phyloP scores from a whole-genome alignment of 2,797 vertebrate species.

The Setipinna tenuifilis region DNA sequence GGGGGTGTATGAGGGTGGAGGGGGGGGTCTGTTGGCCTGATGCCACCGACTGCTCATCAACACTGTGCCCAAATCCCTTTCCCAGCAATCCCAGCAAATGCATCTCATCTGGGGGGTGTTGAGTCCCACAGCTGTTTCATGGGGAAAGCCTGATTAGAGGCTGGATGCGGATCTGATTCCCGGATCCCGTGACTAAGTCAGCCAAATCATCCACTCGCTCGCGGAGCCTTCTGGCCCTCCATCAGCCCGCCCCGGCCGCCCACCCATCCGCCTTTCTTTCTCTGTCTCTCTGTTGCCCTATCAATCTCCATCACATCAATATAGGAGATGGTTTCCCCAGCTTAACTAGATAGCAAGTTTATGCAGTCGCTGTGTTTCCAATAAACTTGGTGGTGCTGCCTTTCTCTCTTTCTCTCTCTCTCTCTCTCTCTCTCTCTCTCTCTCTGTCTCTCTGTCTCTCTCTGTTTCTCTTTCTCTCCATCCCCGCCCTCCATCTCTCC shows the following conservation, averaged over 20 bases:
- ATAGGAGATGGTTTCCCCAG: not conserved
- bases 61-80: not conserved
- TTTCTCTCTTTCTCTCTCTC: not conserved
- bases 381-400: not conserved
- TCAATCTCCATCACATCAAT: not conserved
- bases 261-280: not conserved
- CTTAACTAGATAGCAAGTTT: not conserved
- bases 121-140: conserved; percentile 9
- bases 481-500: conserved; percentile 56
- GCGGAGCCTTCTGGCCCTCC: not conserved
- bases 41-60: not conserved
- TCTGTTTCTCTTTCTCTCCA: conserved; percentile 45
- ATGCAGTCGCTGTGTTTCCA: not conserved
- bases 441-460: not conserved
- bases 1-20: not conserved
- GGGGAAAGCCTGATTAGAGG: conserved; percentile 17
- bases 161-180: not conserved
- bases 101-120: conserved; percentile 16
- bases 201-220: not conserved
- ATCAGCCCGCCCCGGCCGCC: too few relatives aligned
- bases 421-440: not conserved
- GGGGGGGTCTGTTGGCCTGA: not conserved
- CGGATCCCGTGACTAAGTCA: conserved; percentile 15
- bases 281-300: not conserved
- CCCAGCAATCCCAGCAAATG: conserved; percentile 10